Conservation (phyloP, 1,140 invertebrate genomes). For the Paraescarpia echinospica region DNA sequence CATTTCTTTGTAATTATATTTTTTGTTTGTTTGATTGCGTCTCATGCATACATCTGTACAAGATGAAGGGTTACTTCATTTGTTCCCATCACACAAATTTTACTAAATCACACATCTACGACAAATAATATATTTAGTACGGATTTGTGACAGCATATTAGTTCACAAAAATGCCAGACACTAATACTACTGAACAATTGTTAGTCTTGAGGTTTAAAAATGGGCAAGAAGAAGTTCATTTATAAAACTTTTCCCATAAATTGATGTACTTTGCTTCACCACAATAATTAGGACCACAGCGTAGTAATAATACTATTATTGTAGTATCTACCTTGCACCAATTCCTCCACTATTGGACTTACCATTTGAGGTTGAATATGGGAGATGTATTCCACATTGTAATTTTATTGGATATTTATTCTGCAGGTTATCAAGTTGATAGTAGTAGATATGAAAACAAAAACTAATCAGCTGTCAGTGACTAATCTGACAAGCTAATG, state of each 20-base stretch:
- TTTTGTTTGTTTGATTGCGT: not conserved
- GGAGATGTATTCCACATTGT: not conserved
- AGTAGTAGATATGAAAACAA: not conserved
- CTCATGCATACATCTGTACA: not conserved
- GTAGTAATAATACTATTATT: no score
- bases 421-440: not conserved
- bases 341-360: no score
- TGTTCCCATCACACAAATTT: not conserved
- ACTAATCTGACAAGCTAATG: no score
- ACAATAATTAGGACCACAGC: no score
- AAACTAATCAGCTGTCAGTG: not conserved
- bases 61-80: no score
- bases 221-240: no score
- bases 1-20: not conserved
- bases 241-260: no score
- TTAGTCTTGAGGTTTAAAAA: not conserved
- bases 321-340: no score
- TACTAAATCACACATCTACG: not conserved
- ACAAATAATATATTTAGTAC: not conserved
- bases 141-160: not conserved
- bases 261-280: no score
- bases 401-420: not conserved
- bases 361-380: not conserved
- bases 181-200: not conserved
- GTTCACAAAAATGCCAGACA: not conserved